These are phyloP conservation scores for Dynastes grantii DNA, from an alignment of 2,888 invertebrate genomes.

Conservation along the genomic window DNA sequence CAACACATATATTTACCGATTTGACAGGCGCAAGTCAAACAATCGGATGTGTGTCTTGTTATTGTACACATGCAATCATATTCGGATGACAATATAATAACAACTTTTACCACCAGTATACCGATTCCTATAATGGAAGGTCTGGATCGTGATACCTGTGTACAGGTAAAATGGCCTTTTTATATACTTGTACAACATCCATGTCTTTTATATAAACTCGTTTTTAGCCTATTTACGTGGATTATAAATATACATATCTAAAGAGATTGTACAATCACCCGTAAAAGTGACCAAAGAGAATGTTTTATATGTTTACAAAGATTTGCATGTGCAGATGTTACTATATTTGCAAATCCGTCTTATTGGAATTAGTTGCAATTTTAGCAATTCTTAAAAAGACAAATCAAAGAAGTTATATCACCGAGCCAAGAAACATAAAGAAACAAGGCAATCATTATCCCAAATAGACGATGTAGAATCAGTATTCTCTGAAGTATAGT, in stretches of 20 bases:
- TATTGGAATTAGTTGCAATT: too few species aligned
- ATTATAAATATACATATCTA: neutral
- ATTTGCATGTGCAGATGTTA: too few species aligned
- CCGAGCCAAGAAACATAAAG: too few species aligned
- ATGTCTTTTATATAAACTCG: slow-evolving; percentile 20
- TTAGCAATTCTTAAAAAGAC: too few species aligned
- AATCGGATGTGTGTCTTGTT: slow-evolving; percentile 46
- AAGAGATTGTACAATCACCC: neutral
- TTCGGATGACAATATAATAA: slow-evolving; percentile 63
- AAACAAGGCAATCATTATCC: too few species aligned
- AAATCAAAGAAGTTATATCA: too few species aligned
- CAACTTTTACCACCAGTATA: slow-evolving; percentile 54
- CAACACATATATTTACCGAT: slow-evolving; percentile 55
- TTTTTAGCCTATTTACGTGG: neutral
- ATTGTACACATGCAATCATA: slow-evolving; percentile 55
- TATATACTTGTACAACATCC: neutral
- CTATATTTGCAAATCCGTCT: too few species aligned
- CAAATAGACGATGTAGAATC: too few species aligned
- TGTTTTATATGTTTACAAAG: too few species aligned
- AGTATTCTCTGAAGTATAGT: too few species aligned
- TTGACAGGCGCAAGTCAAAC: slow-evolving; percentile 58
- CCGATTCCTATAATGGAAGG: slow-evolving; percentile 43
- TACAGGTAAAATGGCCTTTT: slow-evolving; percentile 43
- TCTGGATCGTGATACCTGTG: slow-evolving; percentile 30
- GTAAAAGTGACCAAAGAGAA: too few species aligned